Conservation (phyloP, 92 coral and sea anemone species). For the Palythoa heliodiscus region DNA sequence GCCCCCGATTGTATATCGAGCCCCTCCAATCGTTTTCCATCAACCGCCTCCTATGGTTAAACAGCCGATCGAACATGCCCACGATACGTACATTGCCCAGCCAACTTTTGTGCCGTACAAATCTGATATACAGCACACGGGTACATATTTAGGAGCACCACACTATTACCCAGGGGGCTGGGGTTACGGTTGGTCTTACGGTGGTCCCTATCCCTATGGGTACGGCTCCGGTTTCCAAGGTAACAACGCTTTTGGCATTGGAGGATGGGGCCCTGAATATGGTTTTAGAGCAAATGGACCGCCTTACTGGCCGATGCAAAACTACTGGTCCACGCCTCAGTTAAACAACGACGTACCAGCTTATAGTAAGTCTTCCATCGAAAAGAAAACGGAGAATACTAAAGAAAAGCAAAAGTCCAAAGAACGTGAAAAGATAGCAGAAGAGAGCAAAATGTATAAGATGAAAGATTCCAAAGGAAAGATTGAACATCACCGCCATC, state of each 20-base stretch:
- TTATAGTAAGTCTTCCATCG: slow-evolving; percentile 66
- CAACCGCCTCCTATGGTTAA: slow-evolving; percentile 85
- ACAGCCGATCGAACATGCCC: slow-evolving; percentile 70
- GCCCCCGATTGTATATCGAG: slow-evolving; percentile 74
- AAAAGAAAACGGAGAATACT: not conserved
- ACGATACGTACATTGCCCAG: slow-evolving; percentile 66
- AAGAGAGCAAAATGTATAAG: not conserved
- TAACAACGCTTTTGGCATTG: not conserved
- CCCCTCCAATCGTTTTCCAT: slow-evolving; percentile 89
- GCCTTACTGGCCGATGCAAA: not conserved
- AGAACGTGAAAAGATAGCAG: not conserved
- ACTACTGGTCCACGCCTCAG: not conserved
- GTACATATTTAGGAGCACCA: slow-evolving; percentile 81
- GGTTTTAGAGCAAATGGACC: slow-evolving; percentile 6
- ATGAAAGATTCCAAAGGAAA: not conserved
- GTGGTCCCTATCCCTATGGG: slow-evolving; percentile 9
- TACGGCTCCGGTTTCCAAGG: slow-evolving; percentile 12
- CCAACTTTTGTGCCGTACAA: slow-evolving; percentile 70
- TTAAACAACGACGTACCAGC: slow-evolving; percentile 24
- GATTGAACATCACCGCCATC: not conserved
- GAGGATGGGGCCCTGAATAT: slow-evolving; percentile 26
- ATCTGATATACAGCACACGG: slow-evolving; percentile 59
- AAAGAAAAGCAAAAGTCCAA: not conserved
- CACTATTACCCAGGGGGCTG: slow-evolving; percentile 80
- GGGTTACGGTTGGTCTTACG: slow-evolving; percentile 63